Evolutionary conservation across 2,888 invertebrate genomes (phyloP), one percentile per base, ranked within the genome.

Genomic region (Hypselothyrea guttata): DNA sequence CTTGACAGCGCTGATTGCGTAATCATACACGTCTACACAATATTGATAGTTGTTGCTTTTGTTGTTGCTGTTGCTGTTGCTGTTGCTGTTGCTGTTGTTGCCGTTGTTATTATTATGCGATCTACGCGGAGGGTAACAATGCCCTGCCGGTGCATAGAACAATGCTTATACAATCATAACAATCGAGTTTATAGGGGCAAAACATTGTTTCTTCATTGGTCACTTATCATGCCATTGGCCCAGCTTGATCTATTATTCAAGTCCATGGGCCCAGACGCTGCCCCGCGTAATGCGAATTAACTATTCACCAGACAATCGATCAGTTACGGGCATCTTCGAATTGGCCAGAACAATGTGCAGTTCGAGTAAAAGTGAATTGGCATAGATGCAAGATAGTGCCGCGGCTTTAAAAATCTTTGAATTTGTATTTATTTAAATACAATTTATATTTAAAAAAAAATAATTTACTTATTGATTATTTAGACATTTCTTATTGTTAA

Each of bases 1-100:
- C 56, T 51, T 58, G 58, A 58, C 58, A 58, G 58, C 53, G 54
- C 41, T 41, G 53, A 58, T 58, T 58, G 58, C 54, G 53, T 58
- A 58, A 58, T 58, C 58, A 53, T 53, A 53, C 45, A 40, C 57
- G 45, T 52, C 48, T 35, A 9, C 27, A 16, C 53, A 47, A 54
- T 54, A 44, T 44, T 44, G 31, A n/a, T 12, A 31, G 44, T 22
- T 22, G 22, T 22, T n/a, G n/a, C n/a, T n/a, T n/a, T 42, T 28
- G 12, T 13, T 9, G 30, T 13, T 5, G 42, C 16, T 12, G 8
- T 7, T 27, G 41, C 13, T 41, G 9, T 11, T 41, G 12, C 16
- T 41, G 27, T 12, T 27, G 12, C 7, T 16, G 9, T 35, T 7
- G 7, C 7, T 12, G 34, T 35, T 35, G 35, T 15, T 35, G 35